Percentiles rank a stretch among this genome's conserved stretches.
Conservation (phyloP, 2,888 invertebrate genomes). For the Schizotus pectinicornis region DNA sequence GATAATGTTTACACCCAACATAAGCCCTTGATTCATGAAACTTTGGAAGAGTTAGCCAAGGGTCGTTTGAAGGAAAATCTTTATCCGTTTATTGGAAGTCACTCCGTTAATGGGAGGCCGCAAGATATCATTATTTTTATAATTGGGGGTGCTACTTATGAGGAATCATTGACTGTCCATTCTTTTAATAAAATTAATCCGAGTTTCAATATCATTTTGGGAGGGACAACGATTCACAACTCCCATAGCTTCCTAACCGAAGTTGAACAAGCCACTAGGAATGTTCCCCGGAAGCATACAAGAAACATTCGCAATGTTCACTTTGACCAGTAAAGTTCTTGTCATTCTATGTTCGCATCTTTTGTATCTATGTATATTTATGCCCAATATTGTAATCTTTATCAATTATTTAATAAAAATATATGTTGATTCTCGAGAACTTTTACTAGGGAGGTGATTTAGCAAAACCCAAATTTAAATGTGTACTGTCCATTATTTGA, state of each 20-base stretch:
- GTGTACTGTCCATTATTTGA: too few species aligned
- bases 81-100: conserved; percentile 83
- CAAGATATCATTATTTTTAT: conserved; percentile 97
- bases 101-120: conserved; percentile 69
- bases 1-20: conserved; percentile 99
- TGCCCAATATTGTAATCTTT: too few species aligned
- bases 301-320: conserved; percentile 46
- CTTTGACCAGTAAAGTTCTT: conserved; percentile 33
- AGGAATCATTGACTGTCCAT: conserved; percentile 89
- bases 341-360: conserved; percentile 1
- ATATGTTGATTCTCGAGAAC: too few species aligned
- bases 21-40: conserved; percentile 87
- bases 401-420: too few species aligned
- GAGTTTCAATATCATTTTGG: conserved; percentile 79
- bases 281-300: conserved; percentile 62
- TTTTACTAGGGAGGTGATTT: too few species aligned
- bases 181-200: conserved; percentile 77
- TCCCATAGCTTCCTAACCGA: conserved; percentile 81
- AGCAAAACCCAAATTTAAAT: too few species aligned
- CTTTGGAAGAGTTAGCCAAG: conserved; percentile 88
- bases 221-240: conserved; percentile 93
- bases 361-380: conserved; percentile 4
- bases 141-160: conserved; percentile 95
- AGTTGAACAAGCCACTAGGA: conserved; percentile 71
- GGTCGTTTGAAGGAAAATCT: conserved; percentile 85